Evolutionary conservation across 37 sponge, comb jelly and placozoan species (phyloP).

Genomic region (Petrosia ficiformis): DNA sequence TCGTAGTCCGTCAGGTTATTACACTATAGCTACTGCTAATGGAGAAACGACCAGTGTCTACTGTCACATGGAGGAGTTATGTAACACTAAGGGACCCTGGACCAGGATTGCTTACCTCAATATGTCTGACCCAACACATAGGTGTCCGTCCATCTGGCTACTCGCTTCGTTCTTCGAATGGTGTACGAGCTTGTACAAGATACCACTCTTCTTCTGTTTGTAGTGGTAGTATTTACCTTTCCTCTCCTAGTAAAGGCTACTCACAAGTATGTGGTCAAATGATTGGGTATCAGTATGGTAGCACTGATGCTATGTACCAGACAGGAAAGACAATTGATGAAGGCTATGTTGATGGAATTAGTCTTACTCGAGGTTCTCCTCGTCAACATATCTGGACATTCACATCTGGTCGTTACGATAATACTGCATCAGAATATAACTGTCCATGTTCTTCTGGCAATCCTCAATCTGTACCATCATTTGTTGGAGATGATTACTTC

Average conservation of each 20-base stretch:
- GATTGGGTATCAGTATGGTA: not conserved
- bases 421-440: not conserved
- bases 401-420: not conserved
- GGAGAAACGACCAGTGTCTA: no score
- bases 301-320: not conserved
- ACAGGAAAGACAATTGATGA: not conserved
- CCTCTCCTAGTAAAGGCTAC: not conserved
- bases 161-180: not conserved
- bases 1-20: not conserved
- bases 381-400: conserved; percentile 20
- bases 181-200: not conserved
- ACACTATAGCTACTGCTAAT: not conserved
- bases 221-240: not conserved
- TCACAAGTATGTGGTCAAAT: not conserved
- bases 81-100: not conserved
- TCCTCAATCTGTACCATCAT: not conserved
- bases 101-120: not conserved
- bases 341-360: conserved; percentile 4
- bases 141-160: not conserved
- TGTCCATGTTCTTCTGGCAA: conserved; percentile 8
- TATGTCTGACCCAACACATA: not conserved
- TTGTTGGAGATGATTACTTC: conserved; percentile 27
- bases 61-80: not conserved
- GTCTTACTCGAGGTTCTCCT: not conserved
- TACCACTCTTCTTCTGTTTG: not conserved